Evolutionary conservation across 2,797 vertebrate species (phyloP), one percentile per base, ranked within the genome.

Genomic region (Steatocranus sp.): DNA sequence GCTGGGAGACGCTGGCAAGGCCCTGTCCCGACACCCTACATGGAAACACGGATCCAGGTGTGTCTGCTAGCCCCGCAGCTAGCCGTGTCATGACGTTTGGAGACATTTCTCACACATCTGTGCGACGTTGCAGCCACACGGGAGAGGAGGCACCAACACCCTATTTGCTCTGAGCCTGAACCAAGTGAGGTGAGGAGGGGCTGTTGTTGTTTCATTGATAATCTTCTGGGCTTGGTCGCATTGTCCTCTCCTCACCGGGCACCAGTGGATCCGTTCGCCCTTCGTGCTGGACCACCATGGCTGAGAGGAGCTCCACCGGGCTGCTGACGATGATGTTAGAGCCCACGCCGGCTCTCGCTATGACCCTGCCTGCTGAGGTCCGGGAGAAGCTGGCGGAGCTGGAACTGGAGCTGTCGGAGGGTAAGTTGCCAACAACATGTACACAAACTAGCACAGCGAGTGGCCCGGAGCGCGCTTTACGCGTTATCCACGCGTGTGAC

Each of bases 321-420:
- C 50, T 96, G 90, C 92, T 97, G 4, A 92, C 96, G 88, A 93
- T 96, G 96, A 95, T 96, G 95, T 81, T 96, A 95, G 96, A 96
- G 88, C 95, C 96, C 83, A 94, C 94, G 76, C 92, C 95, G 89
- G 94, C 94, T 46, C 86, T 94, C 86, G 95, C 94, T 8, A 91
- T 95, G 93, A 96, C 94, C 78, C 95, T 97, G 79, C 96, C 96
- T 86, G 95, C 93, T 79, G 96, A 97, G 95, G 96, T 97, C 79
- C 95, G 96, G 70, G 96, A 96, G 93, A 97, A 96, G 93, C 96
- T 97, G 93, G 96, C 96, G 79, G 96, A 97, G 95, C 95, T 97
- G 83, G 96, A 97, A 93, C 94, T 97, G 89, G 96, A 97, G 93
- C 96, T 97, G 7, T 97, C 96, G 9, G 96, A 97, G 88, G 96